Base-by-base conservation (phyloP, 1,140 invertebrate species). In the Drosophila fuyamai region DNA sequence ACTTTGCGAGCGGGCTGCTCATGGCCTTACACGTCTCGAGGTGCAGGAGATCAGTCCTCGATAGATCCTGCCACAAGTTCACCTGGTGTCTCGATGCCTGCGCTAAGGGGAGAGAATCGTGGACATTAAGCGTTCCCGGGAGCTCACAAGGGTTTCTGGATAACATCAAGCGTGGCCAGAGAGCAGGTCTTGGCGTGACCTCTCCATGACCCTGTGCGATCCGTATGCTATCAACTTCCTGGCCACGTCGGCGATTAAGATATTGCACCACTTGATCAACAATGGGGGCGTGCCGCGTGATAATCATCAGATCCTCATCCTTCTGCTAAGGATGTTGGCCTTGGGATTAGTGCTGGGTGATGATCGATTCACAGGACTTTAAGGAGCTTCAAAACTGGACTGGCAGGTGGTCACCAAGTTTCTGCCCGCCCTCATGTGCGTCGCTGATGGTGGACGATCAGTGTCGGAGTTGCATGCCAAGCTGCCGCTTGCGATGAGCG, bases 71-170 rank as follows among this genome's bases (percentile, higher is more conserved):
- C 93, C 98, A 99, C 93, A 99, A 99, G 93, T 99, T 99, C 86
- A 98, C 98, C 0, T 99, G 98, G 98, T 99, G 98, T 93, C 94
- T 99, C 75, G 98, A 99, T 94, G 98, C 98, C 38, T 99, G 98
- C 91, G 98, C n/a, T 99, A 48, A 94, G 98, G 76, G 98, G 99
- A 91, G 98, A 97, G 92, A 98, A 98, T 94, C n/a, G 97, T 99
- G 38, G 98, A 99, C 92, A 95, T 97, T 13, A 99, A 99, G 93
- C 94, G 98, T 65, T 98, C 98, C 1, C 94, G 97, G 75, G 98
- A 99, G 92, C 93, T 99, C n/a, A 12, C 97, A 98, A 94, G 97
- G 97, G 10, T 99, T 99, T 92, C 93, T 99, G 9, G 98, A 99
- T 93, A 97, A 97, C 83, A 97, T 99, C 27, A 98, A 98, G 93